Evolutionary conservation across 2,888 invertebrate genomes (phyloP), one percentile per base, ranked within the genome.

Genomic region (Andrena bicolor): DNA sequence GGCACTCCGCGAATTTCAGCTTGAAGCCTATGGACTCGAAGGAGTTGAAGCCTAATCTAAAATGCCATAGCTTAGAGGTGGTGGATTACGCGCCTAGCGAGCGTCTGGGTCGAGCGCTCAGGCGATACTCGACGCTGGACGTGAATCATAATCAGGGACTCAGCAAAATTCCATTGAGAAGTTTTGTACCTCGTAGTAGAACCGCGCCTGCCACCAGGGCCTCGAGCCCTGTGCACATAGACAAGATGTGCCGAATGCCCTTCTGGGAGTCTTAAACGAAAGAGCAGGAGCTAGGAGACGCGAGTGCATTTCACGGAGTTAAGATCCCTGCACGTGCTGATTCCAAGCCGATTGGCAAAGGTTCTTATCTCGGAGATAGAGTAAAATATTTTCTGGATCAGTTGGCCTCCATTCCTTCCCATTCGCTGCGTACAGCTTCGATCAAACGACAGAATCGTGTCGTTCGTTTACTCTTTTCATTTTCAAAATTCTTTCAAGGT

Each of bases 111-210:
- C 84, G 90, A 13, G 78, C 84, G 4, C 56, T 90, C 0, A 80
- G 90, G 30, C 82, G 92, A 5, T 87, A 88, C 30, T 90, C 91
- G 0, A 90, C 88, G 10, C 81, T 93, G 61, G 94, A 94, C 61
- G 92, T 94, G 10, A 94, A 94, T 80, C 94, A 94, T 80, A 94
- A 94, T 90, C 93, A 93, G 66, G 94, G 93, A 23, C 84, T 90
- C 28, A 93, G 93, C 76, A 93, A 93, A 78, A 93, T 94, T 75
- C 92, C 94, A 1, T 84, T 94, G 76, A 90, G 93, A 63, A 93
- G 88, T 76, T 85, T 91, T 20, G 85, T 90, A n/a, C 90, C 90
- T 35, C 93, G 93, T 20, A 93, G 93, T 77, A 90, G 92, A 76
- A 94, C 94, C 2, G 93, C 93, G 5, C 93, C 94, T 0, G 90